Percentiles rank a stretch among this genome's conserved stretches.
These are phyloP conservation scores for Rhagologus leucostigma DNA, from an alignment of 2,113 vertebrate species.

Conservation along the genomic window DNA sequence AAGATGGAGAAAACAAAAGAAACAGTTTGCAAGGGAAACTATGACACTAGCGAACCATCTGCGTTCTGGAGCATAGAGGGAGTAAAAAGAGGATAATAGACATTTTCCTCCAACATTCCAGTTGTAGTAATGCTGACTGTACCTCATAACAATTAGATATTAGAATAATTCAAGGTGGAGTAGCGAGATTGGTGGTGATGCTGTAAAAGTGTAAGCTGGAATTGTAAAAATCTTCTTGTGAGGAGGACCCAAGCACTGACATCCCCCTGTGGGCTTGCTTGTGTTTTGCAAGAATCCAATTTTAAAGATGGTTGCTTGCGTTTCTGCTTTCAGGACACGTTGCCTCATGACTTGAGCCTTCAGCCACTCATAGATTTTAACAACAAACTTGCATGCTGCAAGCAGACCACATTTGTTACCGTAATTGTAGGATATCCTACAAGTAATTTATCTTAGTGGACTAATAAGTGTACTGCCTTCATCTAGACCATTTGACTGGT, in stretches of 20 bases:
- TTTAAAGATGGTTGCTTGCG: not conserved
- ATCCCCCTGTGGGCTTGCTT: not conserved
- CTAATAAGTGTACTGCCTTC: not conserved
- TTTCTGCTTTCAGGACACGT: not conserved
- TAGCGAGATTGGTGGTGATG: not conserved
- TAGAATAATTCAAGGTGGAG: not conserved
- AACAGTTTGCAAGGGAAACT: not conserved
- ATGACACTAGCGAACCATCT: not conserved
- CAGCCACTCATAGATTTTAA: not conserved
- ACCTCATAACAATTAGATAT: not conserved
- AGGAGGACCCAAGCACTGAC: not conserved
- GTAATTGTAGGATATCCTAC: not conserved
- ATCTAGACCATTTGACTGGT: not conserved
- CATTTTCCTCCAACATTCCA: not conserved
- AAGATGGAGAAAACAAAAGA: not conserved
- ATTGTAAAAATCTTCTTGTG: not conserved
- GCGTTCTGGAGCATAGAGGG: not conserved
- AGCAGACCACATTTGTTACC: not conserved
- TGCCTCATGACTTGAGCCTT: not conserved
- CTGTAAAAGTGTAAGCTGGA: not conserved
- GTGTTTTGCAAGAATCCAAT: not conserved
- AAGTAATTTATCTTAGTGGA: not conserved
- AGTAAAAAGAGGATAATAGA: not conserved
- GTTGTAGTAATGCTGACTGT: not conserved
- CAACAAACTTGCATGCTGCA: fast-evolving